Evolutionary conservation across 2,888 invertebrate genomes (phyloP), one percentile per base, ranked within the genome.

Genomic region (Xestobium rufovillosum): DNA sequence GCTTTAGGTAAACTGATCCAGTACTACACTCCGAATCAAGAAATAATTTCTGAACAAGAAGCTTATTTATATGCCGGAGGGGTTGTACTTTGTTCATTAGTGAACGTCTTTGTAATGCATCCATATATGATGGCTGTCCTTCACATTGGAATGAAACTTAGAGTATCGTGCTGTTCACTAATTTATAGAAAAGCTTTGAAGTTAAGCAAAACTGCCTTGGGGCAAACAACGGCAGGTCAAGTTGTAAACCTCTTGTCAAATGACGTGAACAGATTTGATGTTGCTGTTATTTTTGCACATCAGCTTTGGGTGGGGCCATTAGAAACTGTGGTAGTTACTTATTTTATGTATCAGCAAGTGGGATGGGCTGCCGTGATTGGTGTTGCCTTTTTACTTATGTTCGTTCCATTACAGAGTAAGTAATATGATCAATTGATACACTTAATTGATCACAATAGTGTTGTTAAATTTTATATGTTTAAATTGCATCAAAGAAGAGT

Each of bases 231-330:
- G 2, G 69, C 72, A 17, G 80, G 80, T 3, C 80, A 80, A 60
- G 73, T 80, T 42, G 90, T 95, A 16, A 95, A 95, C 62, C 74
- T 96, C n/a, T 69, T 97, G 39, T 91, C 95, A 1, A 97, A 95
- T 59, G 96, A 97, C 64, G 89, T 96, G 45, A 87, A 85, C 54
- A 76, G 90, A 40, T 89, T 92, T 63, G 91, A 92, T 62, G 74
- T 85, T 65, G 81, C 83, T 4, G 73, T 82, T 12, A 67, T 87
- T 34, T 88, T 88, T 59, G 65, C 87, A 12, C 84, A 89, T 60
- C 89, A 86, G 55, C 64, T 92, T 3, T 82, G 89, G 73, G 69
- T 89, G 13, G 86, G 85, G 0, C 91, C 91, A 0, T 58, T 90
- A 1, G 83, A 90, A 63, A 81, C 85, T 11, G 56, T 79, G 0